Evolutionary conservation across 2,888 invertebrate species (phyloP), one percentile per base, ranked within the genome.

Genomic region (Piscicola geometra): DNA sequence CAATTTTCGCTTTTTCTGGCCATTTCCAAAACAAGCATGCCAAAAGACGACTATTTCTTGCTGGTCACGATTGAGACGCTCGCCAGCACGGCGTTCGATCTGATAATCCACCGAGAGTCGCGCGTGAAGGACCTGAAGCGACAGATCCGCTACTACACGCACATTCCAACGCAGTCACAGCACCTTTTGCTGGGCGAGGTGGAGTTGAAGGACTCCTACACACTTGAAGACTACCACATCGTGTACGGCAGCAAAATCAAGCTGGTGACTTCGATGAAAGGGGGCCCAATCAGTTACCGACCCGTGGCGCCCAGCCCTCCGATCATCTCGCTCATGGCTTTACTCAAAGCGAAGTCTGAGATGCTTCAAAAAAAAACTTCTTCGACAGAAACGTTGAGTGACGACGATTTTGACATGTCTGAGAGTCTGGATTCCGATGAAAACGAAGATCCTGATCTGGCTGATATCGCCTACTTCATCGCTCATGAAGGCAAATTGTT

Each of bases 261-360:
- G 32, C 30, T 71, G 28, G 71, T 71, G 50, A 71, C 71, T n/a
- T 25, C 15, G 30, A 71, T 71, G 71, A 71, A 33, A 52, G 71
- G 71, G 12, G 71, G 71, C 30, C 71, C 71, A 2, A 71, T 71
- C 50, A 71, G 71, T 32, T 71, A 30, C 71, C 3, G 71, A 5
- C 41, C 50, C 21, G 36, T 52, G 1, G 15, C 71, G 18, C 71
- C 71, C 15, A 18, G 25, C 36, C 70, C 70, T 12, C 71, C 71
- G 0, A 30, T 52, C 52, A 30, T 52, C 28, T 30, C 33, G 15
- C 71, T 71, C 21, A 50, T 50, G 33, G 52, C 71, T n/a, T 71
- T 52, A 21, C 52, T 71, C 1, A 25, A 50, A 33, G 52, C 71
- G 15, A 41, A 33, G 28, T 1, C 70, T 0, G 36, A 70, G 25